Evolutionary conservation across 2,888 invertebrate genomes (phyloP).

Genomic region (Steromphala cineraria): DNA sequence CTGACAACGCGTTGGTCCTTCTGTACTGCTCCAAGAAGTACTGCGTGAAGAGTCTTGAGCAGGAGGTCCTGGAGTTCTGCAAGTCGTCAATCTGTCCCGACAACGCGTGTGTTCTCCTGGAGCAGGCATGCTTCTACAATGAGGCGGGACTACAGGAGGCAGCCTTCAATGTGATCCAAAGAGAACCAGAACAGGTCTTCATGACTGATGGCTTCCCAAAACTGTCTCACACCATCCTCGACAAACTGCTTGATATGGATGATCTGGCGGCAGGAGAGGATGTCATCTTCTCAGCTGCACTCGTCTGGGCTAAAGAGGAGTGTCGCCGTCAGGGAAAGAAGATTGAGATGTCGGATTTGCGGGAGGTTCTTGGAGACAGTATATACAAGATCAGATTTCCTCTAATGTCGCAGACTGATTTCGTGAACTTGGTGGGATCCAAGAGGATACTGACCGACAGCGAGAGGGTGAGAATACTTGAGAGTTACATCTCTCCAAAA

Average conservation of each 20-base stretch:
- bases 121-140: background rate
- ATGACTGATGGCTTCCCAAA: background rate
- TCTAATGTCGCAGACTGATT: background rate
- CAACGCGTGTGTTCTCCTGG: background rate
- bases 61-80: background rate
- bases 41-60: background rate
- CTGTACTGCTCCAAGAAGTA: constrained; percentile 16
- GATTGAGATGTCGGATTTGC: background rate
- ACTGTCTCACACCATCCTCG: background rate
- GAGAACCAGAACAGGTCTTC: background rate
- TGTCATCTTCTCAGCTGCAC: background rate
- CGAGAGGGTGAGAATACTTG: background rate
- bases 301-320: background rate
- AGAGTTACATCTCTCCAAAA: background rate
- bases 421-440: background rate
- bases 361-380: background rate
- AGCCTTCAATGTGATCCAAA: background rate
- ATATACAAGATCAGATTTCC: background rate
- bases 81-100: background rate
- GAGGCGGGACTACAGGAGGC: background rate
- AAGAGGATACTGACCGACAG: background rate
- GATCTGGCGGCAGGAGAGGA: background rate
- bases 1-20: background rate
- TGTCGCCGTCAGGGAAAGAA: background rate
- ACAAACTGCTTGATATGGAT: background rate